These are phyloP conservation scores for Bagarius yarrelli DNA, from an alignment of 2,113 vertebrate species.

Conservation along the genomic window DNA sequence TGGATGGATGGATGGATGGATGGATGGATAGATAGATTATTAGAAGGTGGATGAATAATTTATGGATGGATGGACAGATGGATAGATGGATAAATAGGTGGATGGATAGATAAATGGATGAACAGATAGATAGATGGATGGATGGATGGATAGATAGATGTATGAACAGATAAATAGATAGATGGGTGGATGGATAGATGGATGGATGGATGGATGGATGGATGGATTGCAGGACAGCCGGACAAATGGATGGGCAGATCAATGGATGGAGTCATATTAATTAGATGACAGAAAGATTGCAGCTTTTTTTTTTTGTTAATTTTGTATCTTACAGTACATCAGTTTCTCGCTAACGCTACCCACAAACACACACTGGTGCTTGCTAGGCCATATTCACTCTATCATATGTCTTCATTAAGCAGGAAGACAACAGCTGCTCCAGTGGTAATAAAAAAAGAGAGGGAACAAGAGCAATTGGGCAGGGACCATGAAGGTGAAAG, in stretches of 20 bases:
- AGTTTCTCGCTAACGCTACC: not conserved
- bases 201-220: not conserved
- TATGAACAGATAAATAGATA: too few relatives aligned
- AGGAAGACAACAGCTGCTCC: constrained; percentile 48
- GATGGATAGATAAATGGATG: too few relatives aligned
- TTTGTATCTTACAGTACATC: not conserved
- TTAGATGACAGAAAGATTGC: not conserved
- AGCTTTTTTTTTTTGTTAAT: constrained; percentile 2
- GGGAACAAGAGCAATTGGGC: constrained; percentile 9
- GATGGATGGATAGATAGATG: too few relatives aligned
- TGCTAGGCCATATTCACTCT: not conserved
- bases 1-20: too few relatives aligned
- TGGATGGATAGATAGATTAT: too few relatives aligned
- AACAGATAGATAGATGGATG: too few relatives aligned
- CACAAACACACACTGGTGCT: not conserved
- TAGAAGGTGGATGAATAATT: not conserved
- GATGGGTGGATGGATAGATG: not conserved
- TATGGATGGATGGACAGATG: too few relatives aligned
- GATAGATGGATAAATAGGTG: too few relatives aligned
- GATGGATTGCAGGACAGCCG: too few relatives aligned
- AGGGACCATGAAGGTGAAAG: constrained; percentile 5
- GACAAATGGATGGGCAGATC: too few relatives aligned
- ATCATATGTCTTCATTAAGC: constrained; percentile 69
- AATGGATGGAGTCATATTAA: not conserved
- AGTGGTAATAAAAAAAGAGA: constrained; percentile 27